Evolutionary conservation across 2,888 invertebrate species (phyloP).

Genomic region (Eutolmus rufibarbis): DNA sequence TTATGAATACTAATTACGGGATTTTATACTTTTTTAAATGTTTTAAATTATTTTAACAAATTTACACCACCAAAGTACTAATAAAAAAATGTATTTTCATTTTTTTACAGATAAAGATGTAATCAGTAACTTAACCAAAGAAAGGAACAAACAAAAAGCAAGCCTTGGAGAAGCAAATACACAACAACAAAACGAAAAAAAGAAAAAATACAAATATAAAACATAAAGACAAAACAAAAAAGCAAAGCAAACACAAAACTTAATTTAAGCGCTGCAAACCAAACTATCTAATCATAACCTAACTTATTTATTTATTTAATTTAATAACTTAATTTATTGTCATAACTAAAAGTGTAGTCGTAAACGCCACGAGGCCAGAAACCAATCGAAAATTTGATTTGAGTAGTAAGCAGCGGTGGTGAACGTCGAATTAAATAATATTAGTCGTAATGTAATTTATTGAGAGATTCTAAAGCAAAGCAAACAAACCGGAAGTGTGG

Average conservation of each 20-base stretch:
- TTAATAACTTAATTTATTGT: constrained; percentile 45
- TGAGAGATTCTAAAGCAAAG: constrained; percentile 47
- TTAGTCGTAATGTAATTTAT: constrained; percentile 38
- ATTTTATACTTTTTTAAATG: background rate
- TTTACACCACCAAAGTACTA: background rate
- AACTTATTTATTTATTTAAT: constrained; percentile 53
- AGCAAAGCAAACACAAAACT: constrained; percentile 11
- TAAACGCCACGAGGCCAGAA: constrained; percentile 34
- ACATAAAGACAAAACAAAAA: background rate
- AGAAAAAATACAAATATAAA: background rate
- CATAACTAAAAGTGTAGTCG: constrained; percentile 9
- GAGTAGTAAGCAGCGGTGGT: background rate
- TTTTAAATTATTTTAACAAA: background rate
- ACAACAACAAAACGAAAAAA: constrained; percentile 33
- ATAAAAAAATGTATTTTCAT: background rate
- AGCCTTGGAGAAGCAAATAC: constrained; percentile 1
- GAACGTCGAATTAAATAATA: constrained; percentile 11
- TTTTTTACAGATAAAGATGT: constrained; percentile 48
- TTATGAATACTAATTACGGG: background rate
- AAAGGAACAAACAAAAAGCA: constrained; percentile 46
- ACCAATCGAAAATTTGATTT: background rate
- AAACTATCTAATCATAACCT: constrained; percentile 55
- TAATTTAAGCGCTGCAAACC: constrained; percentile 45
- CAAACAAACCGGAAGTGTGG: constrained; percentile 45
- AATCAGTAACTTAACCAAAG: constrained; percentile 49